These are phyloP conservation scores for Labeo rohita DNA, from an alignment of 2,113 vertebrate genomes.

Conservation along the genomic window DNA sequence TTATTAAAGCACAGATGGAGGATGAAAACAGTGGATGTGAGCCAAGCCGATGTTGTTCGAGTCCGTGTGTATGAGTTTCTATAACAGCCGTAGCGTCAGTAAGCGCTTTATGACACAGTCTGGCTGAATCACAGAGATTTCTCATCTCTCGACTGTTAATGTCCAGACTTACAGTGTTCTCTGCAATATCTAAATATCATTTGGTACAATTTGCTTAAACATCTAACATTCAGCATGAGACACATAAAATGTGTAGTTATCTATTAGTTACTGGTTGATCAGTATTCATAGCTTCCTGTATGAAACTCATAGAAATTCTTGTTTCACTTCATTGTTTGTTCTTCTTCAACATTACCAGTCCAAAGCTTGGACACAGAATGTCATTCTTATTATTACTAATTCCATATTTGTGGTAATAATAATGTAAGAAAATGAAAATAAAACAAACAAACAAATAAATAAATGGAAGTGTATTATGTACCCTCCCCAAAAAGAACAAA, in stretches of 20 bases:
- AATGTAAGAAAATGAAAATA: background rate
- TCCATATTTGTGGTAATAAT: background rate
- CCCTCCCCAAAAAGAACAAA: too few relatives aligned
- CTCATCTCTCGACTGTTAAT: background rate
- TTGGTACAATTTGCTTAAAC: background rate
- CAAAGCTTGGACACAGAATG: background rate
- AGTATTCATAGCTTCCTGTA: background rate
- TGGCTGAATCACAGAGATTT: background rate
- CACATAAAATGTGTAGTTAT: background rate
- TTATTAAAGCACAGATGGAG: slow-evolving; percentile 9
- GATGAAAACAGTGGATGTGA: background rate
- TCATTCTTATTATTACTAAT: background rate
- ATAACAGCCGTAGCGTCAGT: background rate
- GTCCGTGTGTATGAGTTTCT: background rate
- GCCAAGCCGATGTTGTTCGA: background rate
- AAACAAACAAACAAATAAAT: background rate
- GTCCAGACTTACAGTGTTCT: background rate
- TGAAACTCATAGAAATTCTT: background rate
- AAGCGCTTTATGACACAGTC: background rate
- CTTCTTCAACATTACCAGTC: background rate
- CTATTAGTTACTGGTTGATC: background rate
- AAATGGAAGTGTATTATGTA: background rate
- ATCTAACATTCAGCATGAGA: background rate
- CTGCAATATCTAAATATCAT: background rate
- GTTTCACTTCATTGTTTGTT: background rate